Percentiles rank a stretch among this genome's conserved stretches.
Evolutionary conservation across 2,113 vertebrate genomes (phyloP).

Genomic region (Grammatotria lemairii): DNA sequence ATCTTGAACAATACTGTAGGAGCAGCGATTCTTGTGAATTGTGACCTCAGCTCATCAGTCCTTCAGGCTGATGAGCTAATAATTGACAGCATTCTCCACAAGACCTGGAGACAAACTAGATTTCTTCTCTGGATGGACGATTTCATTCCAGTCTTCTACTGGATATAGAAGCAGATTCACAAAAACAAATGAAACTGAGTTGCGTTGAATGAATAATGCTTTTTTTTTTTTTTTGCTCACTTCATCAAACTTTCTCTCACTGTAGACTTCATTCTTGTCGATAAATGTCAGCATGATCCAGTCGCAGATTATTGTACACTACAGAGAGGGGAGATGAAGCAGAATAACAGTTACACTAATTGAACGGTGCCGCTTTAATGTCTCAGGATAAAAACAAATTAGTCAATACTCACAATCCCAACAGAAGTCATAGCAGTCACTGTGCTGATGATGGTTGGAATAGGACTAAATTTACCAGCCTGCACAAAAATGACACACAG

Average conservation of each 20-base stretch:
- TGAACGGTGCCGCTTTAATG: neutral
- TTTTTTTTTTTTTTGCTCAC: constrained; percentile 63
- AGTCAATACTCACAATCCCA: constrained; percentile 79
- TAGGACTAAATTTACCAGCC: constrained; percentile 90
- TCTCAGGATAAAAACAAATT: neutral
- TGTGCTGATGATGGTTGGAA: constrained; percentile 87
- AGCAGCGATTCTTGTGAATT: neutral
- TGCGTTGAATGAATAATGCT: neutral
- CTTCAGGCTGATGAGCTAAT: neutral
- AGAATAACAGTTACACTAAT: neutral
- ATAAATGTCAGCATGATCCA: constrained; percentile 92
- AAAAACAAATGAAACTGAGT: neutral
- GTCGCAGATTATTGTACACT: constrained; percentile 91
- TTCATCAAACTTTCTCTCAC: constrained; percentile 84
- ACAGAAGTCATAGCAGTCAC: constrained; percentile 87
- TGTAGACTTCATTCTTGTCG: constrained; percentile 85
- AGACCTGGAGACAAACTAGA: neutral
- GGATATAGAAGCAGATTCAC: neutral
- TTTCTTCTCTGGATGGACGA: neutral
- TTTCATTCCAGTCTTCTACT: neutral
- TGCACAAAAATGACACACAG: constrained; percentile 32
- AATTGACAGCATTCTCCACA: neutral
- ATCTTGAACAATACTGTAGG: neutral
- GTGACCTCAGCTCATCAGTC: neutral
- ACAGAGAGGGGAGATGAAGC: neutral